These are phyloP conservation scores for Notocelia uddmanniana DNA, from an alignment of 2,888 invertebrate genomes.

Conservation along the genomic window DNA sequence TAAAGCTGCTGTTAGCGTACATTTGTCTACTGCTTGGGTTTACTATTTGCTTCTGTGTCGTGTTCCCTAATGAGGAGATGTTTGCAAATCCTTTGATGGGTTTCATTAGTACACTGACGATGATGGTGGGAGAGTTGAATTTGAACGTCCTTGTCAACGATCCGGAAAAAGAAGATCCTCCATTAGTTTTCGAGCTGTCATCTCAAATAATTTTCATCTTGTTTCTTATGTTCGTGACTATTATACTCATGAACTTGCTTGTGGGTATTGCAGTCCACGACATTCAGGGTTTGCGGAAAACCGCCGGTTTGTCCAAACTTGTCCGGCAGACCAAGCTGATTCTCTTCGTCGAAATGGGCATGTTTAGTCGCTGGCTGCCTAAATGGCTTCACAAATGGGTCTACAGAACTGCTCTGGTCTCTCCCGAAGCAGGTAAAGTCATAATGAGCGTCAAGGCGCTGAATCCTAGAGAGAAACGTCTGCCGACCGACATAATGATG, in stretches of 20 bases:
- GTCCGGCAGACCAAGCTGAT: conserved; percentile 94
- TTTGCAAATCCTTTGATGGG: conserved; percentile 94
- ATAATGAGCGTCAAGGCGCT: conserved; percentile 93
- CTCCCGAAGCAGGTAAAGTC: conserved; percentile 93
- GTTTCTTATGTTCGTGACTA: conserved; percentile 93
- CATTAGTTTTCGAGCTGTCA: conserved; percentile 90
- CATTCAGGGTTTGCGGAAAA: conserved; percentile 94
- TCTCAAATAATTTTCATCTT: conserved; percentile 93
- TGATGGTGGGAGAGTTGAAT: conserved; percentile 95
- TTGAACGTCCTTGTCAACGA: conserved; percentile 91
- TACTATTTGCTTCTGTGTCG: conserved; percentile 94
- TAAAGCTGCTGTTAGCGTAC: conserved; percentile 92
- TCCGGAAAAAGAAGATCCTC: conserved; percentile 89
- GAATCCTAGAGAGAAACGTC: conserved; percentile 92
- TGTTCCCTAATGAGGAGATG: conserved; percentile 93
- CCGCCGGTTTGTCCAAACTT: conserved; percentile 93
- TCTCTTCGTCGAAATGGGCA: conserved; percentile 92
- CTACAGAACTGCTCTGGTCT: conserved; percentile 91
- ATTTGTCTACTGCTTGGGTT: conserved; percentile 94
- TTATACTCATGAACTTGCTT: conserved; percentile 93
- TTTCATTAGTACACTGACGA: conserved; percentile 92
- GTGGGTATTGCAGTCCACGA: conserved; percentile 96
- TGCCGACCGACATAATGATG: conserved; percentile 92
- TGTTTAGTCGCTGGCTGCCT: conserved; percentile 92
- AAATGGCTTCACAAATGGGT: conserved; percentile 90